Conservation (phyloP, 2,113 vertebrate genomes). For the Merops nubicus region DNA sequence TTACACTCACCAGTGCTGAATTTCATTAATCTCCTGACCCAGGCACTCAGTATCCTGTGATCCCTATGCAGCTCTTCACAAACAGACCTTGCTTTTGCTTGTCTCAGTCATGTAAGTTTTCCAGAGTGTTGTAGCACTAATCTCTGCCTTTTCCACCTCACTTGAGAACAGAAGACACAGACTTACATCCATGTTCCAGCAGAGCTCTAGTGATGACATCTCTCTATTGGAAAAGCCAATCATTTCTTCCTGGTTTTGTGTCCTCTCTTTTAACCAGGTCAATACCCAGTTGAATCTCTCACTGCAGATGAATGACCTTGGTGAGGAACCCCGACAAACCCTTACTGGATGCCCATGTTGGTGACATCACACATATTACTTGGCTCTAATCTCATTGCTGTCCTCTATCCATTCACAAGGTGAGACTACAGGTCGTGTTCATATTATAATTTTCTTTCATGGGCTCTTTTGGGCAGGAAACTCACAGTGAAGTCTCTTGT, state of each 20-base stretch:
- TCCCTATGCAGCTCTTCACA: not conserved
- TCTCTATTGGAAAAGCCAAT: not conserved
- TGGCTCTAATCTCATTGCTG: not conserved
- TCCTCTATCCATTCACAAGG: not conserved
- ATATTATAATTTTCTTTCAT: not conserved
- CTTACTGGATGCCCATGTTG: fast-evolving
- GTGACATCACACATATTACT: not conserved
- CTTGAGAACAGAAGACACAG: not conserved
- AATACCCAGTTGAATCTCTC: not conserved
- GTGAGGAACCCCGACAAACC: not conserved
- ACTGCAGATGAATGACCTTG: not conserved
- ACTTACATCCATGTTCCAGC: fast-evolving
- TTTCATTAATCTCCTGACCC: not conserved
- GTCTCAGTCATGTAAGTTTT: not conserved
- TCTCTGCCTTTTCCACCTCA: not conserved
- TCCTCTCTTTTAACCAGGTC: not conserved
- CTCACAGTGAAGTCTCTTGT: not conserved
- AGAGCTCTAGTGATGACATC: not conserved
- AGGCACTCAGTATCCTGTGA: not conserved
- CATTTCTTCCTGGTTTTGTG: not conserved
- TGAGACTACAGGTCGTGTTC: not conserved
- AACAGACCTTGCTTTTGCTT: not conserved
- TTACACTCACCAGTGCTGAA: not conserved
- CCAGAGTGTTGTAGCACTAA: not conserved
- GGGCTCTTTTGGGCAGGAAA: not conserved